Evolutionary conservation across 1,140 invertebrate species (phyloP).

Genomic region (Apis cerana): DNA sequence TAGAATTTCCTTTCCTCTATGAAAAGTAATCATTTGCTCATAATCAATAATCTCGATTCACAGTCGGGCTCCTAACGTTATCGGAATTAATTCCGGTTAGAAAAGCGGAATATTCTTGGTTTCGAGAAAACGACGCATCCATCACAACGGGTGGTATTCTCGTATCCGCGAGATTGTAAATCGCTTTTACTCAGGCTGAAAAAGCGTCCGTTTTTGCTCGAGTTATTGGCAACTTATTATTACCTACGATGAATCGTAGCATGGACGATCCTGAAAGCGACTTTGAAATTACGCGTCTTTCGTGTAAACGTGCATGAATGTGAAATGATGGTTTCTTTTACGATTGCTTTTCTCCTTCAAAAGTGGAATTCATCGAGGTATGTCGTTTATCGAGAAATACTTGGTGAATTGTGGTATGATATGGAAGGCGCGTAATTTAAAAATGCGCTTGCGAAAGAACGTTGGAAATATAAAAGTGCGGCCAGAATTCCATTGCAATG

Average conservation of each 20-base stretch:
- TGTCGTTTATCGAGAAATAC: not conserved
- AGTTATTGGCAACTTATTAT: not conserved
- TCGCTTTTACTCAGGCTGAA: not conserved
- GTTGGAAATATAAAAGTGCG: slow-evolving; percentile 18
- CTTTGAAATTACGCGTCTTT: not conserved
- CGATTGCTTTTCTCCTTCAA: not conserved
- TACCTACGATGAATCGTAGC: not conserved
- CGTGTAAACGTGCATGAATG: not conserved
- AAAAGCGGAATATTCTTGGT: slow-evolving; percentile 6
- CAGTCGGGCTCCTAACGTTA: too few relatives aligned
- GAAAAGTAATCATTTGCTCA: not conserved
- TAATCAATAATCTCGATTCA: not conserved
- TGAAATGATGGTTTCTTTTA: not conserved
- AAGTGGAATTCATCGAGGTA: not conserved
- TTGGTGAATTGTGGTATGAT: not conserved
- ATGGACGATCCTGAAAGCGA: slow-evolving; percentile 1
- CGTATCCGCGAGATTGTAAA: not conserved
- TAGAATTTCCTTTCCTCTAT: not conserved
- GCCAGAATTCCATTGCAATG: slow-evolving; percentile 47
- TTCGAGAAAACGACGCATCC: not conserved
- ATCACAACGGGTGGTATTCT: not conserved
- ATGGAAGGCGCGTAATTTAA: not conserved
- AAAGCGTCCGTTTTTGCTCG: not conserved
- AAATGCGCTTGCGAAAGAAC: not conserved
- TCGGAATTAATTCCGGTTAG: not conserved